Percentiles rank a stretch among this genome's conserved stretches.
These are phyloP conservation scores for Dromaius novaehollandiae DNA, from an alignment of 2,113 vertebrate genomes.

Conservation along the genomic window DNA sequence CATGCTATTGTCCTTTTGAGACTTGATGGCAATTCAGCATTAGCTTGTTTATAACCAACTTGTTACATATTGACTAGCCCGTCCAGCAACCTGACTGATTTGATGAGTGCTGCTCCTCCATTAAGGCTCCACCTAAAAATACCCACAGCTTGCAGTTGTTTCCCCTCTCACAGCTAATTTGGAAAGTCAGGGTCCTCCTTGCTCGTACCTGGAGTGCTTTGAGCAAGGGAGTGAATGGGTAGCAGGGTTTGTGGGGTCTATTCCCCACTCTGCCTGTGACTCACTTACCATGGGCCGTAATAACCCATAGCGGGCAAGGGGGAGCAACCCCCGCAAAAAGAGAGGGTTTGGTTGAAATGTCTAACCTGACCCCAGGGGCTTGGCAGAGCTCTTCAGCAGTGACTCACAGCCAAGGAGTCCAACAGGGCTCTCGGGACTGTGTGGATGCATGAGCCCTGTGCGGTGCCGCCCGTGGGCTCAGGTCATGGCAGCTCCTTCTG, in stretches of 20 bases:
- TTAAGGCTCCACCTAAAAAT: neutral
- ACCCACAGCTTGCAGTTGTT: neutral
- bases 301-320: neutral
- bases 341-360: neutral
- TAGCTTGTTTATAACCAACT: neutral
- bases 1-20: neutral
- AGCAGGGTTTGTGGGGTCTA: neutral
- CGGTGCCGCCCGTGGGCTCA: neutral
- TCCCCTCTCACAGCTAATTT: neutral
- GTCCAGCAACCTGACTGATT: neutral
- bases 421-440: accelerated
- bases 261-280: neutral
- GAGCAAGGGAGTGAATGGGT: neutral
- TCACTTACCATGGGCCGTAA: neutral
- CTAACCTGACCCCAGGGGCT: neutral
- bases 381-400: neutral
- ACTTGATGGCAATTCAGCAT: neutral
- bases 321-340: neutral
- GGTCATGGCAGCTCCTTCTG: neutral
- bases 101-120: neutral
- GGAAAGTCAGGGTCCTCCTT: neutral
- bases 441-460: neutral
- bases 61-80: neutral
- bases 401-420: neutral
- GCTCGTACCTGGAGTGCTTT: neutral